These are phyloP conservation scores for Mesembrinibis cayennensis DNA, from an alignment of 2,113 vertebrate genomes.

Conservation along the genomic window DNA sequence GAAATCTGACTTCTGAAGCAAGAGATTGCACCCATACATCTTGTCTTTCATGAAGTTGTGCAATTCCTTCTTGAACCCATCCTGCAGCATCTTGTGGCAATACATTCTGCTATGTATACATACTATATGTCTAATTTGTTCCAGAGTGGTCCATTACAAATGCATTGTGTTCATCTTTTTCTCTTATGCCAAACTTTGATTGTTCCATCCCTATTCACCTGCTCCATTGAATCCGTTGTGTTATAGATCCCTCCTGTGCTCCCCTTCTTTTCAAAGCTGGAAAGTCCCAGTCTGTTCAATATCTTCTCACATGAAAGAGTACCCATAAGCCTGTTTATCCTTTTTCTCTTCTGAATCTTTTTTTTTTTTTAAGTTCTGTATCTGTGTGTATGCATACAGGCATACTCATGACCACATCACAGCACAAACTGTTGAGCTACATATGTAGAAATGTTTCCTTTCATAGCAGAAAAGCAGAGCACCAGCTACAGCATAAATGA, in stretches of 20 bases:
- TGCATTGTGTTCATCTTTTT: not conserved
- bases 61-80: not conserved
- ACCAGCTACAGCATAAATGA: not conserved
- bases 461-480: not conserved
- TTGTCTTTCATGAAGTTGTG: not conserved
- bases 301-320: not conserved
- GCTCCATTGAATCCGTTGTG: not conserved
- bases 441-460: not conserved
- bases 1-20: not conserved
- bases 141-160: not conserved
- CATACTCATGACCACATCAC: not conserved
- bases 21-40: accelerated
- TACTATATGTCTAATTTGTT: not conserved
- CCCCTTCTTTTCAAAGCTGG: not conserved
- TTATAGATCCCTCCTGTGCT: not conserved
- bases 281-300: not conserved
- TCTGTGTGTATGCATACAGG: not conserved
- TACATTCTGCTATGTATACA: not conserved
- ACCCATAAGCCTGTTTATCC: not conserved
- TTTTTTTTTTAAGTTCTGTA: not conserved
- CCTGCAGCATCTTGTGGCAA: not conserved
- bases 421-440: not conserved
- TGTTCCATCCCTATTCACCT: not conserved
- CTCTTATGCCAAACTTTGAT: not conserved
- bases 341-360: not conserved